Base-by-base conservation (phyloP, 2,888 invertebrate genomes). In the Tortricodes alternella region DNA sequence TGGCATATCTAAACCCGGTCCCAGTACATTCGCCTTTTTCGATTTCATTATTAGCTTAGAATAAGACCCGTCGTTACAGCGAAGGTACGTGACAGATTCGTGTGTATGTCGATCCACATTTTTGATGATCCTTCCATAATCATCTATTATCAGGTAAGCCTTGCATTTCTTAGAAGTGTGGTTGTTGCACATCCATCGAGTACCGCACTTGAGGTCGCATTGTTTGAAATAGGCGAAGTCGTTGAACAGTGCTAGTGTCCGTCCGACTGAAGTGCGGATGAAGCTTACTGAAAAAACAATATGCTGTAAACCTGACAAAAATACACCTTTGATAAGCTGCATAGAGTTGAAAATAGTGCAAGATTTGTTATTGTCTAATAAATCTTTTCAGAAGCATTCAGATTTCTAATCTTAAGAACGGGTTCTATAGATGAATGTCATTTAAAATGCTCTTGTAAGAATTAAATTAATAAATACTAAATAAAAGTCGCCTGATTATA, bases 41-140 rank as follows among this genome's bases (percentile, higher is more conserved):
- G 9, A 24, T n/a, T 1, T 49, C 43, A 49, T 52, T 53, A 34
- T 41, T n/a, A n/a, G n/a, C 49, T 37, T 51, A 55, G 16, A 53
- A 39, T 63, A 65, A 1, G 49, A 51, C 9, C 64, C 63, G 18
- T 64, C 58, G 0, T 8, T 18, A 29, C 58, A 63, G 9, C 58
- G 48, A 16, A 61, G 58, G 43, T 66, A 70, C 1, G 29, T 41
- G 5, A 61, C 55, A 0, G 73, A 74, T 0, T 50, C 62, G 21
- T 76, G 74, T 0, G 63, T 73, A 29, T 77, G 76, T 0, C 7
- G 2, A 13, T 67, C 63, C 9, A 63, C 64, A 0, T 46, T 41
- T 18, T 62, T 70, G 6, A 67, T 16, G 1, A 76, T 55, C 1
- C 8, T 11, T 0, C 71, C 71, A 1, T 62, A 19, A 0, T 61